Base-by-base conservation (phyloP, 2,888 invertebrate genomes). In the Cenopis cana region DNA sequence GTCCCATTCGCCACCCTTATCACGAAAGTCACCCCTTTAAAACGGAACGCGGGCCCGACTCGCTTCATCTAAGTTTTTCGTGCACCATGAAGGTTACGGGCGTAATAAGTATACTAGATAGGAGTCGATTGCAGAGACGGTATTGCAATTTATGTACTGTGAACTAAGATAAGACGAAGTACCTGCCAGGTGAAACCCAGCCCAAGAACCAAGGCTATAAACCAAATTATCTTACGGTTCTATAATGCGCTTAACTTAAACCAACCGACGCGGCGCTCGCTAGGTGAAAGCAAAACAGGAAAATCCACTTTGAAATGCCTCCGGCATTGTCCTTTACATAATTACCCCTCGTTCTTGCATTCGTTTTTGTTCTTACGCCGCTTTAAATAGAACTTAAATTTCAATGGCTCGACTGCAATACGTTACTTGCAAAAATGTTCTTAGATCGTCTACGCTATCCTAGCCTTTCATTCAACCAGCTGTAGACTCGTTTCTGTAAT, bases 241-340 rank as follows among this genome's bases (percentile, higher is more conserved):
- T 70, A 52, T 71, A 75, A 74, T 69, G 70, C 73, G 70, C 67
- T 75, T 75, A 72, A 65, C 65, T 56, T 50, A 79, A 79, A 77
- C 67, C 55, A 50, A 69, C 50, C 57, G 73, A 73, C 70, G 73
- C 75, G 76, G 68, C 65, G 68, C 76, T 77, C 65, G 68, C 76
- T 77, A 76, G 78, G 76, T 78, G 78, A 78, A 77, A 80, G 78
- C 76, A 78, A 79, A 81, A 79, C 79, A 80, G 77, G 77, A 76
- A 82, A 85, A 85, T 83, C 79, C 78, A 82, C 81, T 86, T 82
- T 82, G 77, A 79, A 81, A 76, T 73, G 79, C 79, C 81, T 77
- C 78, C 76, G 78, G 79, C 79, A 78, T 80, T 80, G 77, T 79
- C 73, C 77, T 81, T 82, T 83, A 78, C 78, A 74, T 78, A 76